phyloP scores from a whole-genome alignment of 2,888 invertebrate species.

The Amorpha juglandis region DNA sequence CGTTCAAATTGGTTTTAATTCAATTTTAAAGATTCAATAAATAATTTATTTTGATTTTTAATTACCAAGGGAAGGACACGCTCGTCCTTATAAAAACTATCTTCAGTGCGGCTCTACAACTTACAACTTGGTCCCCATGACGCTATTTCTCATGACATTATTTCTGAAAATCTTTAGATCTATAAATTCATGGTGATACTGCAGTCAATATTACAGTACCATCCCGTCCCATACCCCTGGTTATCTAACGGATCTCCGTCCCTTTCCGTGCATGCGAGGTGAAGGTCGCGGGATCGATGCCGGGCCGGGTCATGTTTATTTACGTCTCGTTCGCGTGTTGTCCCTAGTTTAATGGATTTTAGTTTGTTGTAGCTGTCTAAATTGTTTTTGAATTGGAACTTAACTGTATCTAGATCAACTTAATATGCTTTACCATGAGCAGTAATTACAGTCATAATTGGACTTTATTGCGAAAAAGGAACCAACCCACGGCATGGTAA shows the following conservation, averaged over 20 bases:
- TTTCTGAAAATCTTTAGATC: not conserved
- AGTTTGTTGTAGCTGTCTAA: not conserved
- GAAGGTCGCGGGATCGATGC: constrained; percentile 32
- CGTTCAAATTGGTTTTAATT: no score
- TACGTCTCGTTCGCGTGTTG: constrained; percentile 14
- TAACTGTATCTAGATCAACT: not conserved
- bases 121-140: no score
- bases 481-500: no score
- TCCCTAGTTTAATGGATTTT: not conserved
- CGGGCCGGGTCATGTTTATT: constrained; percentile 18
- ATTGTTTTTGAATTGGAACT: not conserved
- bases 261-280: constrained; percentile 23
- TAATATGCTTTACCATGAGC: no score
- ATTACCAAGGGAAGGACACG: no score
- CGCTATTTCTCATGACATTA: not conserved
- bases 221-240: constrained; percentile 25
- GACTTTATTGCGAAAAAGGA: no score
- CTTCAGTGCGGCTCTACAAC: no score
- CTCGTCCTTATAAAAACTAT: no score
- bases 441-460: no score
- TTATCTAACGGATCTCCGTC: constrained; percentile 29
- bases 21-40: no score
- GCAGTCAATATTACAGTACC: constrained; percentile 13
- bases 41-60: no score
- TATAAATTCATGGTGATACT: not conserved